Percentiles rank a stretch among this genome's conserved stretches.
These are phyloP conservation scores for Branchellion lobata DNA, from an alignment of 2,888 invertebrate species.

Conservation along the genomic window DNA sequence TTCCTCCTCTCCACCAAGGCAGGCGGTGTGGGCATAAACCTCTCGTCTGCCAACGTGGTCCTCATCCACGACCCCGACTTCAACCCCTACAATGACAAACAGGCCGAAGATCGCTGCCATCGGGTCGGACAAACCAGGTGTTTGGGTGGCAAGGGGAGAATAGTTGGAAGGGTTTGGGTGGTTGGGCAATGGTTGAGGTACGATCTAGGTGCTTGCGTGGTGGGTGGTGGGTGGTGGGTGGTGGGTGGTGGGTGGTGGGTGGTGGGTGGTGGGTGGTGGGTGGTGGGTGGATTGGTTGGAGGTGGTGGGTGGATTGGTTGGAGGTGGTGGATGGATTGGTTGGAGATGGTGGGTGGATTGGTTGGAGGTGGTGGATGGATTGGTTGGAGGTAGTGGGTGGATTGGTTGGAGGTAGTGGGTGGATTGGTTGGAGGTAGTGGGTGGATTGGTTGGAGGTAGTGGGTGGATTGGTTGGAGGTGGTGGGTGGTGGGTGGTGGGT, in stretches of 20 bases:
- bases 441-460: too few relatives aligned
- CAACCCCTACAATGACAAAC: constrained; percentile 95
- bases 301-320: too few relatives aligned
- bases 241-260: too few relatives aligned
- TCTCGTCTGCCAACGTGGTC: constrained; percentile 82
- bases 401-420: too few relatives aligned
- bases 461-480: too few relatives aligned
- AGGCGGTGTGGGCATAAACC: constrained; percentile 58
- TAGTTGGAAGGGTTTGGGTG: not conserved
- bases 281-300: not conserved
- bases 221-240: not conserved
- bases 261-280: not conserved
- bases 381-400: too few relatives aligned
- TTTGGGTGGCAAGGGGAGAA: not conserved
- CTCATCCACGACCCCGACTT: constrained; percentile 96
- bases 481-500: too few relatives aligned
- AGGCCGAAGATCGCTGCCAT: constrained; percentile 80
- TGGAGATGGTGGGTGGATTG: too few relatives aligned
- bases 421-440: too few relatives aligned
- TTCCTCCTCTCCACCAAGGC: constrained; percentile 79
- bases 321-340: too few relatives aligned
- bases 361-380: too few relatives aligned
- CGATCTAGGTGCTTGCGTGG: not conserved
- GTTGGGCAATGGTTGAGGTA: not conserved
- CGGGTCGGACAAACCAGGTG: constrained; percentile 70